A percentile compares a stretch with the other conserved stretches of the same genome.
These are phyloP conservation scores for Pristionchus pacificus DNA, from an alignment of 1,140 invertebrate species.

Conservation along the genomic window DNA sequence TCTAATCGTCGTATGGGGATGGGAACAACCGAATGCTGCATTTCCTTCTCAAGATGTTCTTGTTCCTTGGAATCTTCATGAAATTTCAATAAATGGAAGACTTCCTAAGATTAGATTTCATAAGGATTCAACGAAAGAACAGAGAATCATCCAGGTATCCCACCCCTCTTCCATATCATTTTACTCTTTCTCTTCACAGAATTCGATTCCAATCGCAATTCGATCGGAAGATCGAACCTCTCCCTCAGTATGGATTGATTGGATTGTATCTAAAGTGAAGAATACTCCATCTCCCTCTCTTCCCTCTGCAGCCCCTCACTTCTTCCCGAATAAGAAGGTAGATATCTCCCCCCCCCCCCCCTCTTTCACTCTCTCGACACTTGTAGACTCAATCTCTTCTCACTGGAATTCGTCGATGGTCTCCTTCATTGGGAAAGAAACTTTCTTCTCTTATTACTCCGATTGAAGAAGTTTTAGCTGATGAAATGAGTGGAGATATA, in stretches of 20 bases:
- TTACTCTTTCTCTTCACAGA: constrained; percentile 14
- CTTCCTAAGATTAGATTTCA: constrained; percentile 34
- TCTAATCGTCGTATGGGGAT: constrained; percentile 34
- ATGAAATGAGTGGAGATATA: constrained; percentile 28
- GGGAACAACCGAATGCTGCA: constrained; percentile 34
- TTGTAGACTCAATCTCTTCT: constrained; percentile 16
- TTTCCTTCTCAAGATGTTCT: constrained; percentile 32
- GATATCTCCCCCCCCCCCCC: constrained; percentile 2
- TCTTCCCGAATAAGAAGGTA: background rate
- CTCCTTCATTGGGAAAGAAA: constrained; percentile 29
- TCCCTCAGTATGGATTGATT: constrained; percentile 9
- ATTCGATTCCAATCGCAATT: constrained; percentile 21
- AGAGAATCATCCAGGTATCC: constrained; percentile 28
- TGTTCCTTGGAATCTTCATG: constrained; percentile 37
- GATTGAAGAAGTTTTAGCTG: constrained; percentile 33
- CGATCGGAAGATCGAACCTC: constrained; percentile 13
- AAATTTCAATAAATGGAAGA: constrained; percentile 31
- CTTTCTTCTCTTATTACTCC: constrained; percentile 30
- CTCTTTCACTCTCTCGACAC: constrained; percentile 16
- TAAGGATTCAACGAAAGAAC: constrained; percentile 36
- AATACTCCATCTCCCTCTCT: background rate
- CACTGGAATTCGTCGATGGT: constrained; percentile 34
- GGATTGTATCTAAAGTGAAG: constrained; percentile 17
- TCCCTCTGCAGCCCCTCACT: constrained; percentile 5
- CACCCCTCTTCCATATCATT: constrained; percentile 7